Conservation (phyloP, 2,888 invertebrate species). For the Hedychridium roseum region DNA sequence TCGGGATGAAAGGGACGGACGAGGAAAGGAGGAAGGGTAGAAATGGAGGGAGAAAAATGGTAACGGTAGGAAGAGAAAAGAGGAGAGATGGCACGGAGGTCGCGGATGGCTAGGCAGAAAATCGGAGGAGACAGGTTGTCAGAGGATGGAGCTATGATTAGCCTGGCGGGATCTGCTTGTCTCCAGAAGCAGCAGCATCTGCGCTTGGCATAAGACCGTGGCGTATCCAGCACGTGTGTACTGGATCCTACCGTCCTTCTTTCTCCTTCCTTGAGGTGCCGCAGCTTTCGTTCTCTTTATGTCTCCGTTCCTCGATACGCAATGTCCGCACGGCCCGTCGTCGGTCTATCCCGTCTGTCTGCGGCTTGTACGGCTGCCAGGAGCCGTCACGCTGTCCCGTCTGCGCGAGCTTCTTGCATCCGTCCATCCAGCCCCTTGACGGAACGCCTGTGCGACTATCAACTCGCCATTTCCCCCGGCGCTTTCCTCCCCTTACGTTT, state of each 20-base stretch:
- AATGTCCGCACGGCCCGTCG: constrained; percentile 24
- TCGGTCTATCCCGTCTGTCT: constrained; percentile 40
- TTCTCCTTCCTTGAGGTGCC: constrained; percentile 20
- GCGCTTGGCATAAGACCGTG: constrained; percentile 46
- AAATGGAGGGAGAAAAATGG: no score
- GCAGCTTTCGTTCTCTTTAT: no score
- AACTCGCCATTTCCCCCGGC: no score
- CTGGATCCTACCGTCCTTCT: constrained; percentile 16
- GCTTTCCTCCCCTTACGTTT: no score
- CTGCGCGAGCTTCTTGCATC: constrained; percentile 33
- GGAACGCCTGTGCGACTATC: not conserved
- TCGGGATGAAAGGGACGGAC: constrained; percentile 5
- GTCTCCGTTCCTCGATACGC: no score
- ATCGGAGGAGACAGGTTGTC: constrained; percentile 64
- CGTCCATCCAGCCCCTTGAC: constrained; percentile 3
- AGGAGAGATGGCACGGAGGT: constrained; percentile 22
- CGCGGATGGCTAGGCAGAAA: constrained; percentile 58
- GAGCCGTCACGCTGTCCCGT: constrained; percentile 63
- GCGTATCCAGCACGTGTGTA: constrained; percentile 46
- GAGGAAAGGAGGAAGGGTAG: constrained; percentile 11
- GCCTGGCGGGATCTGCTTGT: constrained; percentile 43
- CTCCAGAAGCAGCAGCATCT: constrained; percentile 36
- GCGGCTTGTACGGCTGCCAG: constrained; percentile 57
- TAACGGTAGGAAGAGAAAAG: constrained; percentile 1
- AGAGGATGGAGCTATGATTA: constrained; percentile 60